phyloP scores from a whole-genome alignment of 2,113 vertebrate genomes.

The Myotis lucifugus region DNA sequence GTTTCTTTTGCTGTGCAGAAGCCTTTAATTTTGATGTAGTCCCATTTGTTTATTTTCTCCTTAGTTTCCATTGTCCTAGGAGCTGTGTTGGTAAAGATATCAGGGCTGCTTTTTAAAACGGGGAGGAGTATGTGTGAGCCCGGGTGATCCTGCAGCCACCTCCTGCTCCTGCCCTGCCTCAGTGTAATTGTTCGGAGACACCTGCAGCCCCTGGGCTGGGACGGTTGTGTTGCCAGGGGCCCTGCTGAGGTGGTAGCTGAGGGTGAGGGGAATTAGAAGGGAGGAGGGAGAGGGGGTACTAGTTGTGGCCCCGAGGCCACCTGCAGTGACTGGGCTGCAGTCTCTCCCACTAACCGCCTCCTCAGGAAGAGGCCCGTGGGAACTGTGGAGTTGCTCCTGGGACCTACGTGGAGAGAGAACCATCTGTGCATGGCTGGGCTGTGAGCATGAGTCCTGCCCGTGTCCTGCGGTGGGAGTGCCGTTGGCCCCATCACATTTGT shows the following conservation, averaged over 20 bases:
- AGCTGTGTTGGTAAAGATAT: too few species aligned
- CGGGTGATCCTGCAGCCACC: too few species aligned
- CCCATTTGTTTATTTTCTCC: too few species aligned
- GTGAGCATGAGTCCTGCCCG: fast-evolving
- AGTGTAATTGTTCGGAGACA: too few species aligned
- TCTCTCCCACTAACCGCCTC: neutral
- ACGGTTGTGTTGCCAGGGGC: neutral
- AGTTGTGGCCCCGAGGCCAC: fast-evolving
- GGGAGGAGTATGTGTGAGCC: too few species aligned
- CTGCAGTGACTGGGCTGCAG: fast-evolving
- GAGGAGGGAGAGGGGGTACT: neutral
- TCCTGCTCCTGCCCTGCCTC: too few species aligned
- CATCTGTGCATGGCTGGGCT: neutral
- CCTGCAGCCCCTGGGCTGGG: neutral
- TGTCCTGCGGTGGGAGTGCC: neutral
- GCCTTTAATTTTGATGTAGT: too few species aligned
- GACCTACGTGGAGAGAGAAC: neutral
- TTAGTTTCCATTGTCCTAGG: too few species aligned
- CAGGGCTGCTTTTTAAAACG: too few species aligned
- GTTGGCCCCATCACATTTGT: neutral
- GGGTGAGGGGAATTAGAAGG: neutral
- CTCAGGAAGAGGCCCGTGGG: neutral
- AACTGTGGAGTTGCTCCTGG: neutral
- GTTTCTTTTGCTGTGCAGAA: too few species aligned
- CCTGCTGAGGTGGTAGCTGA: neutral